Conservation (phyloP, 2,113 vertebrate species). For the Pipa parva region DNA sequence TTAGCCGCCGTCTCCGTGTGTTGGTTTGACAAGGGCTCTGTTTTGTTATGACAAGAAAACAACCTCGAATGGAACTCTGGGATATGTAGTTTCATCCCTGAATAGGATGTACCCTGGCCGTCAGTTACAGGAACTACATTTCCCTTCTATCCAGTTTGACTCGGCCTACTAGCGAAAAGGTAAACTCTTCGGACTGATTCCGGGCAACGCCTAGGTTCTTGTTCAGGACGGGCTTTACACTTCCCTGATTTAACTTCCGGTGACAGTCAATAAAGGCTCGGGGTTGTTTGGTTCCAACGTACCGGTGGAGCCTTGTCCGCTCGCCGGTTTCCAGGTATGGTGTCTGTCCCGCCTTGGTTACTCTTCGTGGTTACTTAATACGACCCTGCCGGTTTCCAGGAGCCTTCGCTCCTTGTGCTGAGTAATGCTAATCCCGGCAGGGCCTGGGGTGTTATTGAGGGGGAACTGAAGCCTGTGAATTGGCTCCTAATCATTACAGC, state of each 20-base stretch:
- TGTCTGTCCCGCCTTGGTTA: background rate
- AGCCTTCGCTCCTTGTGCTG: background rate
- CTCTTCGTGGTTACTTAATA: background rate
- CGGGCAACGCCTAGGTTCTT: conserved; percentile 40
- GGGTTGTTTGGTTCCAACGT: background rate
- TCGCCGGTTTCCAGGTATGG: conserved; percentile 22
- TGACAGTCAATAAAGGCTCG: background rate
- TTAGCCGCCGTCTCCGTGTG: background rate
- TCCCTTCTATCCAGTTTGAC: background rate
- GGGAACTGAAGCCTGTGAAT: too few species aligned
- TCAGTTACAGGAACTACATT: background rate
- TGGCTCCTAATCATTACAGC: too few species aligned
- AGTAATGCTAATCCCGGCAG: conserved; percentile 10
- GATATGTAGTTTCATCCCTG: background rate
- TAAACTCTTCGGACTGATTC: conserved; percentile 38
- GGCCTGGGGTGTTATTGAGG: conserved; percentile 8
- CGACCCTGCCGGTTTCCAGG: background rate
- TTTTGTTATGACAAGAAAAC: conserved; percentile 1
- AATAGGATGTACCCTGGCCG: background rate
- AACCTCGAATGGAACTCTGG: conserved; percentile 3
- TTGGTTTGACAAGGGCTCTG: conserved; percentile 14
- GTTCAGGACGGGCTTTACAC: conserved; percentile 35
- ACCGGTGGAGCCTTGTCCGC: conserved; percentile 8
- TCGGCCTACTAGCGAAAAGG: conserved; percentile 26
- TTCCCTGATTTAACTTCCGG: conserved; percentile 36